Base-by-base conservation (phyloP, 2,797 vertebrate species). In the Bradypus variegatus region DNA sequence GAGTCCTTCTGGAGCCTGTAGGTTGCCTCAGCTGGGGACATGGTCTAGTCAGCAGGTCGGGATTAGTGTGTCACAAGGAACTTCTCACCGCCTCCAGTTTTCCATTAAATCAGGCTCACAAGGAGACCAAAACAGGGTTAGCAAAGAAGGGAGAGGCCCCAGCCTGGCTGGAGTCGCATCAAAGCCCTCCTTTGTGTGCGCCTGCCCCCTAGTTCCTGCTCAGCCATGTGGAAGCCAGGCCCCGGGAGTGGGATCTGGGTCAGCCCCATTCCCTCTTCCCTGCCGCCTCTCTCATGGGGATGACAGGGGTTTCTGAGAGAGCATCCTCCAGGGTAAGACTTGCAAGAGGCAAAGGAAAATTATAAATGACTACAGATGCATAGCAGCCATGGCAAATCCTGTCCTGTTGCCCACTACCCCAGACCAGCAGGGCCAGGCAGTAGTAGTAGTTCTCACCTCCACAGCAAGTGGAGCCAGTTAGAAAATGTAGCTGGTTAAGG, bases 11-110 rank as follows among this genome's bases (percentile, higher is more conserved):
- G 65, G 67, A 60, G 60, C 8, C 55, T 11, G 60, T 21, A 90
- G 96, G 94, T 92, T 91, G 94, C 93, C 90, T 27, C 31, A 83
- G 91, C 95, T 15, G 91, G 97, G 94, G 97, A 97, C 97, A 98
- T 98, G 98, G 98, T 98, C 98, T 97, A 86, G 95, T 96, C 96
- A 97, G 97, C 96, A 69, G 97, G 95, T 95, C 96, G 94, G 98
- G 98, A 98, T 99, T 98, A 99, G 96, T 96, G 93, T 80, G 98
- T 98, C 98, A 99, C 98, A 97, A 96, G 97, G 97, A 98, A 98
- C 98, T 98, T 98, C 97, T 97, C 96, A 97, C 88, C 87, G 92
- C 97, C 93, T 86, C 96, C 96, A 96, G 97, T 98, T 96, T 95
- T 97, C 96, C 97, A 64, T 90, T 95, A 87, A 95, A 89, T 94